A percentile compares a stretch with the other conserved stretches of the same genome.
Evolutionary conservation across 2,888 invertebrate species (phyloP).

Genomic region (Drosophila leonis): DNA sequence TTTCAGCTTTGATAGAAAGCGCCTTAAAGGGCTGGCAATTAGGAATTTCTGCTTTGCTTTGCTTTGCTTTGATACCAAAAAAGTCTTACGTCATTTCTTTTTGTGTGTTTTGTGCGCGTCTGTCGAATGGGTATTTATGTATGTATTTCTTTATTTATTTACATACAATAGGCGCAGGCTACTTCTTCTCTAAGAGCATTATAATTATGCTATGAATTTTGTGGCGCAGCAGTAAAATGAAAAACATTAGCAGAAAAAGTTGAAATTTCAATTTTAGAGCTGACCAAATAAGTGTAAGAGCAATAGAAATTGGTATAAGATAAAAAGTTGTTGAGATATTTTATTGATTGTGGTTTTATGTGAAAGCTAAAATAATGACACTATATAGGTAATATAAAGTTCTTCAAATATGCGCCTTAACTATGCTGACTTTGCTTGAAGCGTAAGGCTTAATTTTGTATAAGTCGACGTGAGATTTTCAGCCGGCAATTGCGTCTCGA

Average conservation of each 20-base stretch:
- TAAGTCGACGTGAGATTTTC: no score
- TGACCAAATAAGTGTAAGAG: not conserved
- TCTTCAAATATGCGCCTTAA: no score
- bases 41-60: not conserved
- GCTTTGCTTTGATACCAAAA: not conserved
- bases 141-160: slow-evolving; percentile 46
- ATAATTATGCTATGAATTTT: not conserved
- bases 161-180: slow-evolving; percentile 38
- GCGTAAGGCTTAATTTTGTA: not conserved
- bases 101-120: slow-evolving; percentile 10
- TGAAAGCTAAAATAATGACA: not conserved
- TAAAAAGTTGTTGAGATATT: not conserved
- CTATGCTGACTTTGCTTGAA: not conserved
- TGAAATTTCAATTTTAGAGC: not conserved
- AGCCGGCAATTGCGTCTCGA: no score
- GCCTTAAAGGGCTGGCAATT: not conserved
- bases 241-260: not conserved
- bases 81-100: slow-evolving; percentile 63
- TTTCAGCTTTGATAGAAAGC: not conserved
- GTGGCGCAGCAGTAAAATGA: not conserved
- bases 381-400: not conserved
- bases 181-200: not conserved
- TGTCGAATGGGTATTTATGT: slow-evolving; percentile 19
- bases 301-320: not conserved
- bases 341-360: not conserved